phyloP scores from a whole-genome alignment of 2,888 invertebrate species.

The Metalampra italica region DNA sequence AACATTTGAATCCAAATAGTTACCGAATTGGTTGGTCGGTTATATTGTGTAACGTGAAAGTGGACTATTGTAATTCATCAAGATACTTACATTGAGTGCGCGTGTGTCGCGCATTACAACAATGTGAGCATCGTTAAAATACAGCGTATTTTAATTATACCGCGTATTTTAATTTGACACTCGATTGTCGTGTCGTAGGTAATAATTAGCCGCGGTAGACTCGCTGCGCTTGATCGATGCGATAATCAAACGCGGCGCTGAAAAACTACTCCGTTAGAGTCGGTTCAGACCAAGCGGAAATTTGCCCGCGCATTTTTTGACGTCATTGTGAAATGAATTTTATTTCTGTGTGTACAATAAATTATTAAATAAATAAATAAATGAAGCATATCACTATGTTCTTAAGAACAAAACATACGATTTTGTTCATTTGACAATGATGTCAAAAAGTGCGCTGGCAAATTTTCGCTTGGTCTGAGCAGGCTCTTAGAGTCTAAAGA shows the following conservation, averaged over 20 bases:
- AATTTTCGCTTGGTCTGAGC: no score
- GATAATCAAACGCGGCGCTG: neutral
- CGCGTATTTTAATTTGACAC: constrained; percentile 35
- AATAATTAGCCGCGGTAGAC: constrained; percentile 6
- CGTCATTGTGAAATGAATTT: no score
- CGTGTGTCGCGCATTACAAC: constrained; percentile 49
- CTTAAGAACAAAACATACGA: no score
- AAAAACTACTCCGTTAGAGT: no score
- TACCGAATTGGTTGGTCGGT: constrained; percentile 20
- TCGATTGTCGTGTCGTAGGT: constrained; percentile 6
- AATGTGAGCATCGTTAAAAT: constrained; percentile 20
- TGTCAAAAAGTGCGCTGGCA: no score
- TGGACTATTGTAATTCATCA: constrained; percentile 64
- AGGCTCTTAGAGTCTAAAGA: no score
- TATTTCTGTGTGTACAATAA: no score
- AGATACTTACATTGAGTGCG: constrained; percentile 41
- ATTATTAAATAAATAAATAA: no score
- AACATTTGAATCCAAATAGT: neutral
- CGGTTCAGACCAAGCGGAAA: no score
- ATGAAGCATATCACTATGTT: no score
- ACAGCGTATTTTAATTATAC: constrained; percentile 37
- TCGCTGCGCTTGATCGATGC: neutral
- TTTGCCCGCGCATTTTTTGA: no score
- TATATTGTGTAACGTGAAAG: constrained; percentile 65
- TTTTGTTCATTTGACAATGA: no score